phyloP scores from a whole-genome alignment of 2,113 vertebrate genomes.

The Eptatretus burgeri region DNA sequence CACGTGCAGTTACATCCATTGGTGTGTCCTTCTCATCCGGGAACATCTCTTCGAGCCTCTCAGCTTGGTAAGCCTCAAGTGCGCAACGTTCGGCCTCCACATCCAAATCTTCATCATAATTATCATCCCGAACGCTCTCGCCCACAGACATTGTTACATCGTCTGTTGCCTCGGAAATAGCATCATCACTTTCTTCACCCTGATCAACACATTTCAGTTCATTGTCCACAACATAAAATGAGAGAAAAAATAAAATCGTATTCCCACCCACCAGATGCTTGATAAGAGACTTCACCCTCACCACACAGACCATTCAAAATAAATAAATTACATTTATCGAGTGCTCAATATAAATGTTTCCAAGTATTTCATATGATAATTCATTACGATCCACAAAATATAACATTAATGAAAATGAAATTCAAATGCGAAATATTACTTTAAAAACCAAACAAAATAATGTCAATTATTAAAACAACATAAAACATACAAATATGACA shows the following conservation, averaged over 20 bases:
- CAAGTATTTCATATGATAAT: too few species aligned
- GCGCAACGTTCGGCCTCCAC: conserved; percentile 40
- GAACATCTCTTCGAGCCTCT: conserved; percentile 58
- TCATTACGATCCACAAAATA: too few species aligned
- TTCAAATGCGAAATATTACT: too few species aligned
- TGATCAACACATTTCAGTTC: conserved; percentile 15
- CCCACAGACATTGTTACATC: conserved; percentile 32
- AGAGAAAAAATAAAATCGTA: background rate
- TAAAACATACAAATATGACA: too few species aligned
- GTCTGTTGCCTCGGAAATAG: conserved; percentile 25
- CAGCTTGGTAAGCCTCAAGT: conserved; percentile 48
- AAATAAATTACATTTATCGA: too few species aligned
- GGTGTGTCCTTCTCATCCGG: conserved; percentile 87
- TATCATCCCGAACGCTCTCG: conserved; percentile 25
- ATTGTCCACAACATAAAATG: conserved; percentile 7
- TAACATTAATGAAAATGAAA: too few species aligned
- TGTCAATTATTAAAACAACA: too few species aligned
- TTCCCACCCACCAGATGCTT: too few species aligned
- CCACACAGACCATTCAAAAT: too few species aligned
- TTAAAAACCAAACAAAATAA: too few species aligned
- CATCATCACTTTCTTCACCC: conserved; percentile 18
- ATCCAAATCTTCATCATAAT: conserved; percentile 43
- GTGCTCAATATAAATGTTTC: too few species aligned
- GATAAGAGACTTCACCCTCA: too few species aligned
- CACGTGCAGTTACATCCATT: conserved; percentile 28